Evolutionary conservation across 2,797 vertebrate genomes (phyloP), one percentile per base, ranked within the genome.

Genomic region (Sebastes wilsoni): DNA sequence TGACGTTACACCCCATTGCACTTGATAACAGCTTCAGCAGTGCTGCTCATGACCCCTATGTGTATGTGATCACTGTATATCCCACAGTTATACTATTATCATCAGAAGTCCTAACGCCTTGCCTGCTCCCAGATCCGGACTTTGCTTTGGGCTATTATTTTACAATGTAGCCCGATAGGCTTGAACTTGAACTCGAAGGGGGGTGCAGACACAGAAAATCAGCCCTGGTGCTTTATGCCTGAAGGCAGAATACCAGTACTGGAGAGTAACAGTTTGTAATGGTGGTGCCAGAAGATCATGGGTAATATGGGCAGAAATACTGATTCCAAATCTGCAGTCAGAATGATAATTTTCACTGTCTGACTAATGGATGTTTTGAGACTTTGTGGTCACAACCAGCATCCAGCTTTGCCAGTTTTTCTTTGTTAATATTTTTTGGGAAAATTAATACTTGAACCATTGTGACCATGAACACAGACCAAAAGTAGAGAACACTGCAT

Each of bases 1-100:
- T 70, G 67, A 81, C 75, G 80, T 78, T 75, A 76, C 85, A 86
- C 60, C 49, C 84, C 80, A 90, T 68, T 86, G 86, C 79, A 82
- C 84, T 87, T 87, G 80, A 93, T 90, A 88, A 89, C 72, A 86
- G 75, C 71, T 84, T 62, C 71, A 80, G 72, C 42, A 62, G 75
- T 55, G 64, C 67, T 72, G 38, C 75, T 86, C 69, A 16, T 60
- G 62, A 74, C 42, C 55, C 75, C 83, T 80, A 67, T 76, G 74
- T 69, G 83, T 74, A 77, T 68, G 73, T 25, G 68, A 89, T 84
- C 75, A 82, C 76, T 80, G 61, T 32, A 81, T 80, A 85, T 79
- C 68, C 72, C 77, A 85, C 70, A 74, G 85, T 80, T 80, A 60
- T 49, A 25, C 59, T 18, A 60, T 87, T 78, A 84, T 71, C 75